Percentiles rank a stretch among this genome's conserved stretches.
Evolutionary conservation across 2,113 vertebrate genomes (phyloP).

Genomic region (Engraulis encrasicolus): DNA sequence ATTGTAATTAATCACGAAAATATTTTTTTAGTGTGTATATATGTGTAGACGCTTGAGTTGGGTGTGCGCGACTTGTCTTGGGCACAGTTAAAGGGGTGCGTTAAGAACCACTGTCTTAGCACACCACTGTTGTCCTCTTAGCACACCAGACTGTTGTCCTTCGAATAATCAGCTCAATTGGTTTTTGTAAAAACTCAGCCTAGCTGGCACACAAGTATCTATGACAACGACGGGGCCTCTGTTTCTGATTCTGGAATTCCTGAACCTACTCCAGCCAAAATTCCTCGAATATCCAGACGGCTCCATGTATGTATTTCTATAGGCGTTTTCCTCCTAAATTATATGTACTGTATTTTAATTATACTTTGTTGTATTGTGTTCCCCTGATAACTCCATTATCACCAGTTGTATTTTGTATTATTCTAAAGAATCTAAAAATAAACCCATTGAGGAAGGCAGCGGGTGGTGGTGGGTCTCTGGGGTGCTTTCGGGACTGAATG

Average conservation of each 20-base stretch:
- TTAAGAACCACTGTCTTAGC: no score
- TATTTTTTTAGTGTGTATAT: no score
- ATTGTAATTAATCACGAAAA: no score
- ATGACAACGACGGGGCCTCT: constrained; percentile 50
- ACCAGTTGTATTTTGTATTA: background rate
- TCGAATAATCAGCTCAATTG: constrained; percentile 47
- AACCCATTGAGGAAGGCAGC: constrained; percentile 49
- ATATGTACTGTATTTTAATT: background rate
- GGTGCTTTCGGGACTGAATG: background rate
- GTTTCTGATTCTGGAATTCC: constrained; percentile 22
- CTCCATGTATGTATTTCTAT: background rate
- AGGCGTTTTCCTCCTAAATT: background rate
- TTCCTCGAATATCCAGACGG: background rate
- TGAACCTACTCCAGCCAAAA: background rate
- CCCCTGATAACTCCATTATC: background rate
- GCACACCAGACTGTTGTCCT: constrained; percentile 20
- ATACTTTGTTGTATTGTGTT: background rate
- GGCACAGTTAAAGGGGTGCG: no score
- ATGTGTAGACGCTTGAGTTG: no score
- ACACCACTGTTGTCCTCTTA: no score
- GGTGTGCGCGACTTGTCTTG: no score
- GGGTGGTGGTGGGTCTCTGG: no score
- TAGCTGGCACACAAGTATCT: constrained; percentile 46
- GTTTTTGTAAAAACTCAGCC: constrained; percentile 47
- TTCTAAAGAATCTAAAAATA: background rate